Percentiles rank a stretch among this genome's conserved stretches.
Conservation (phyloP, 2,113 vertebrate species). For the Ginglymostoma cirratum region DNA sequence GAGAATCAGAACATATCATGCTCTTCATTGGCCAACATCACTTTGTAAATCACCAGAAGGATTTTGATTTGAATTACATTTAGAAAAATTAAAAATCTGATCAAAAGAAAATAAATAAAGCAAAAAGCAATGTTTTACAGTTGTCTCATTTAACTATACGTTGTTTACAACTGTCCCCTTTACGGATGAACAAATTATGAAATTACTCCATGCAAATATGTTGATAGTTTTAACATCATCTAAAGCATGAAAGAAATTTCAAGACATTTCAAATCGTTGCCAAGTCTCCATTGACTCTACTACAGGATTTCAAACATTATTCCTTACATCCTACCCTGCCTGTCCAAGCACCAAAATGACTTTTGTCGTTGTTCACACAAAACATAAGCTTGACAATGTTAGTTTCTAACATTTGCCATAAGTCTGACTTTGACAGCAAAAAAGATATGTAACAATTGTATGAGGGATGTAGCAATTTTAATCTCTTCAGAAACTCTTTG, state of each 20-base stretch:
- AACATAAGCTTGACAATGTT: neutral
- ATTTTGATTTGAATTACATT: neutral
- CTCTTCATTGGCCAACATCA: neutral
- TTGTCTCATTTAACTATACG: neutral
- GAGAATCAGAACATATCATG: neutral
- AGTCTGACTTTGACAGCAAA: neutral
- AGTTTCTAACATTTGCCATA: neutral
- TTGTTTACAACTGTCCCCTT: neutral
- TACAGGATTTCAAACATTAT: neutral
- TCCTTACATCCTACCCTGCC: neutral
- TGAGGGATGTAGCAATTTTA: neutral
- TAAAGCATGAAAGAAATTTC: neutral
- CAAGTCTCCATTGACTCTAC: neutral
- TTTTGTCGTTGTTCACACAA: neutral
- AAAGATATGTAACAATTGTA: neutral
- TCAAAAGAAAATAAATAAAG: neutral
- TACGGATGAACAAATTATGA: neutral
- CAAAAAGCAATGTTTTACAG: neutral
- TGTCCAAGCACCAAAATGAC: neutral
- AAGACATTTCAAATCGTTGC: neutral
- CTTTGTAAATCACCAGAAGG: neutral
- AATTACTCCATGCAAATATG: neutral
- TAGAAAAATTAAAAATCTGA: neutral
- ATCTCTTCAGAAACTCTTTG: neutral
- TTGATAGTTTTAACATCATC: neutral